Base-by-base conservation (phyloP, 2,797 vertebrate species). In the Otolemur crassicaudatus region DNA sequence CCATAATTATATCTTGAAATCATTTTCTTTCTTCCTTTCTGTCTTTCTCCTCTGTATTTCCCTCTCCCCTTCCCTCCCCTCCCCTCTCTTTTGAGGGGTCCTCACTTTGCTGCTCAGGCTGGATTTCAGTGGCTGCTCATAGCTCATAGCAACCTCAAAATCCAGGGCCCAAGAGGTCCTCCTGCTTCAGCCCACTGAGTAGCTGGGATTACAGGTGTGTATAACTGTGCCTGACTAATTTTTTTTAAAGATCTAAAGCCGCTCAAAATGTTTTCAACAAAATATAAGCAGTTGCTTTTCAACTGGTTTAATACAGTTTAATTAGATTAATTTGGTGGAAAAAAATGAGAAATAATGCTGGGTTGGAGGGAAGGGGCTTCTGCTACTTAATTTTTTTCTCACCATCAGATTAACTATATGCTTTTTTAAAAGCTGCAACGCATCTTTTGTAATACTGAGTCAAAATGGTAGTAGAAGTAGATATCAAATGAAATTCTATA, bases 221-320 rank as follows among this genome's bases (percentile, higher is more conserved):
- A 22, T 7, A 2, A 58, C 56, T 7, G 56, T 58, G 56, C 19
- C 19, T 11, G 19, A 22, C 56, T 22, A 58, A 58, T 19, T 22
- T 58, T 94, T 89, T 60, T 46, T 88, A 92, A 72, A 49, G 72
- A 81, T 12, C 17, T 67, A 79, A 95, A 91, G 23, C 1, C 34
- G 13, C 13, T 14, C 11, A 86, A 92, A 95, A 82, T 7, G 67
- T 43, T 89, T 79, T 93, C 23, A 60, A 82, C 20, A 81, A 90
- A 73, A 87, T 22, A n/a, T 82, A 94, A 87, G 65, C n/a, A 58
- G 43, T 69, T 89, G 34, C 4, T 77, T 77, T 97, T 89, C 84
- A 46, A 76, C 60, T 75, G 31, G n/a, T 69, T 72, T 89, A 49
- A 86, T 70, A 7, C 46, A 81, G 3, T 77, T 92, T 96, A 77